A percentile compares a stretch with the other conserved stretches of the same genome.
Evolutionary conservation across 2,113 vertebrate species (phyloP).

Genomic region (Cisticola juncidis): DNA sequence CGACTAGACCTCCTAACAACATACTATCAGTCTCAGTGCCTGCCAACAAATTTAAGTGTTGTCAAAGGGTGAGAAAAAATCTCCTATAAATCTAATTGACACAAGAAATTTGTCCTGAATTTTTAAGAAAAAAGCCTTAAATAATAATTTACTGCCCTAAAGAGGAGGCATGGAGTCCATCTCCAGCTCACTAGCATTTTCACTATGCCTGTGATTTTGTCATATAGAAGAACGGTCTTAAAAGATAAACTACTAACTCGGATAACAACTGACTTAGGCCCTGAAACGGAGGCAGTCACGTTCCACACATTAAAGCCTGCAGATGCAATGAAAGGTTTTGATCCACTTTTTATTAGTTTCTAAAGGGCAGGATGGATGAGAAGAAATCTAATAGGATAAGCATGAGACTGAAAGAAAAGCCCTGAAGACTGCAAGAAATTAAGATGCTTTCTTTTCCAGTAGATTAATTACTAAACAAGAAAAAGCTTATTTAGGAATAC

Average conservation of each 20-base stretch:
- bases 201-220: background rate
- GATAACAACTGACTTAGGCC: background rate
- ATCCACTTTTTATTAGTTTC: constrained; percentile 57
- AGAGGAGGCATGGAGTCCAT: background rate
- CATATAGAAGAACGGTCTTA: background rate
- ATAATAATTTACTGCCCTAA: background rate
- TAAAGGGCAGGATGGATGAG: constrained; percentile 47
- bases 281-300: background rate
- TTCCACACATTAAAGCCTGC: background rate
- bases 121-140: background rate
- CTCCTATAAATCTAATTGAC: background rate
- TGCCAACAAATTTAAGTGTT: constrained; percentile 6
- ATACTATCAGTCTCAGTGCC: background rate
- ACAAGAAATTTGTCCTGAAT: background rate
- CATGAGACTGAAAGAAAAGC: constrained; percentile 31
- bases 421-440: constrained; percentile 35
- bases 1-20: background rate
- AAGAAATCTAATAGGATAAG: constrained; percentile 48
- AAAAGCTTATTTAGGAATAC: constrained; percentile 41
- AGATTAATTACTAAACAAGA: constrained; percentile 55
- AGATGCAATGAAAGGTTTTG: constrained; percentile 26
- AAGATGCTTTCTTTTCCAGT: background rate
- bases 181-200: background rate
- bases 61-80: background rate
- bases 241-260: background rate